phyloP scores from a whole-genome alignment of 2,113 vertebrate genomes.

The Condylura cristata region DNA sequence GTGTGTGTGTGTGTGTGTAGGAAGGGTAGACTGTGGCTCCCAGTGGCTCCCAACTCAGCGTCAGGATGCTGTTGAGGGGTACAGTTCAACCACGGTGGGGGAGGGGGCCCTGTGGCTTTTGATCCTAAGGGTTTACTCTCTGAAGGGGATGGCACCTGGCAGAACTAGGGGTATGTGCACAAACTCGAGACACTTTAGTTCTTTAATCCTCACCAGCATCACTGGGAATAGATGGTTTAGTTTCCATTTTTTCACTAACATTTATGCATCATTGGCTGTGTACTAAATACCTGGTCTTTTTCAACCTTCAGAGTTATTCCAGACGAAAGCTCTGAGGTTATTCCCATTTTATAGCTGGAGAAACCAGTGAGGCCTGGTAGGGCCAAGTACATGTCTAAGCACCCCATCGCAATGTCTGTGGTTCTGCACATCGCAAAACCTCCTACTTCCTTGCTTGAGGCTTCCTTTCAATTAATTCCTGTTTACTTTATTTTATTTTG shows the following conservation, averaged over 20 bases:
- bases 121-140: not conserved
- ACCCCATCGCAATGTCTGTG: not conserved
- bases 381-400: not conserved
- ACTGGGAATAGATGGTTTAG: not conserved
- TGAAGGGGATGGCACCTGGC: not conserved
- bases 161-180: not conserved
- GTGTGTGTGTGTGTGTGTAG: not conserved
- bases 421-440: not conserved
- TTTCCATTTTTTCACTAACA: not conserved
- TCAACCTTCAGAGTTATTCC: not conserved
- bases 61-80: rapidly evolving
- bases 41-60: not conserved
- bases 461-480: not conserved
- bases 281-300: not conserved
- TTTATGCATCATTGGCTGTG: not conserved
- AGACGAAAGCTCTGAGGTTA: not conserved
- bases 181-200: rapidly evolving
- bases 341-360: not conserved
- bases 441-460: not conserved
- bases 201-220: not conserved
- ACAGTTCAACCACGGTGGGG: not conserved
- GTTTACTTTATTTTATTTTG: not conserved
- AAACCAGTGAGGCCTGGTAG: not conserved
- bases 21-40: not conserved
- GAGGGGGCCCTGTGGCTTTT: not conserved